Percentiles rank a stretch among this genome's conserved stretches.
Evolutionary conservation across 1,140 invertebrate species (phyloP).

Genomic region (Bombus ignitus): DNA sequence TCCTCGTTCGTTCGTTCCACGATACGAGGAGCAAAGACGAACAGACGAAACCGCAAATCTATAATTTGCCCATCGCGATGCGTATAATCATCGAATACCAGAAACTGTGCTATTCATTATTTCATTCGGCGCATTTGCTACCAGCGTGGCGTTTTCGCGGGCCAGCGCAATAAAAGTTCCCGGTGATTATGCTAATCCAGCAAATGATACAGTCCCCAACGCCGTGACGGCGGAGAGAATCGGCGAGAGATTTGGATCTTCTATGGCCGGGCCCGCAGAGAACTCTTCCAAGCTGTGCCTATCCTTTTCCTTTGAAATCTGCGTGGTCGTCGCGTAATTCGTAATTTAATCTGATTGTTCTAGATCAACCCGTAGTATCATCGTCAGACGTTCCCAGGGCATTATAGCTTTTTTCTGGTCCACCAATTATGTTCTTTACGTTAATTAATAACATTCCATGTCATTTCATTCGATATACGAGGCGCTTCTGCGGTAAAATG

Average conservation of each 20-base stretch:
- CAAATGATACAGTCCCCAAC: conserved; percentile 77
- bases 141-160: conserved; percentile 70
- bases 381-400: conserved; percentile 19
- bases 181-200: conserved; percentile 82
- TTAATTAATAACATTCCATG: neutral
- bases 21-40: conserved; percentile 48
- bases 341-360: conserved; percentile 52
- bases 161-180: conserved; percentile 78
- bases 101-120: conserved; percentile 83
- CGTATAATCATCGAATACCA: conserved; percentile 83
- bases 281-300: neutral
- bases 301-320: neutral
- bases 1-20: neutral
- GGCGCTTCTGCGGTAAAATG: too few relatives aligned
- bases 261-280: neutral
- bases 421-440: conserved; percentile 26
- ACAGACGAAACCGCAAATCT: conserved; percentile 78
- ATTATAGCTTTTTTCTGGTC: conserved; percentile 24
- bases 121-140: conserved; percentile 82
- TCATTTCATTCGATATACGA: neutral
- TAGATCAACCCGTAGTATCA: conserved; percentile 26
- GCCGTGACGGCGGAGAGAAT: neutral
- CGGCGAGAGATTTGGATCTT: conserved; percentile 53
- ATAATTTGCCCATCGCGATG: conserved; percentile 81
- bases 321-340: conserved; percentile 37